Conservation (phyloP, 2,113 vertebrate species). For the Semnopithecus entellus region DNA sequence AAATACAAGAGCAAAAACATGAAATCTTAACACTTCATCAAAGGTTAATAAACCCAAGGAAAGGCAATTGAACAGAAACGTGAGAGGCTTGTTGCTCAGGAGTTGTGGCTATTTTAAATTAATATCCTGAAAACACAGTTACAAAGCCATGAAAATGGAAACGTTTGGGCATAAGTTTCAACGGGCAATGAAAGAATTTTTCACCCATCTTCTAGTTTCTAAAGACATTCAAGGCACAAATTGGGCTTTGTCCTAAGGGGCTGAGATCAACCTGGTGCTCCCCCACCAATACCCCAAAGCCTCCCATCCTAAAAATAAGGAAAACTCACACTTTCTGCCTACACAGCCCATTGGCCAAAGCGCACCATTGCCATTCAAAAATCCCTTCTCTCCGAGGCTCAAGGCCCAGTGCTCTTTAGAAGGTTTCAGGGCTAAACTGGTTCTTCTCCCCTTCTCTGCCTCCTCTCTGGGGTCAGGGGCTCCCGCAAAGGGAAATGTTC, state of each 20-base stretch:
- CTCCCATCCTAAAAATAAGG: neutral
- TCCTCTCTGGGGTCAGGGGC: neutral
- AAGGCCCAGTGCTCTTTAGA: neutral
- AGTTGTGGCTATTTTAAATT: neutral
- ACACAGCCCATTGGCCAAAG: neutral
- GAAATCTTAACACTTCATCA: neutral
- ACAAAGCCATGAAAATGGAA: neutral
- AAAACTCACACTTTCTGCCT: neutral
- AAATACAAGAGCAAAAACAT: neutral
- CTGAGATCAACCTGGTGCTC: neutral
- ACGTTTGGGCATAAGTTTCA: neutral
- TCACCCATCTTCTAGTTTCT: neutral
- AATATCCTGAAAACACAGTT: neutral
- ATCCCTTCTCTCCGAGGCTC: neutral
- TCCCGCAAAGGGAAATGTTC: neutral
- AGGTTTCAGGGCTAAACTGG: neutral
- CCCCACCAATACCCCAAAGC: neutral
- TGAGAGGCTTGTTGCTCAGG: neutral
- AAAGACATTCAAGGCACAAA: neutral
- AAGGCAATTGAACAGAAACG: neutral
- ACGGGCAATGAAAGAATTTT: neutral
- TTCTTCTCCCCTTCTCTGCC: neutral
- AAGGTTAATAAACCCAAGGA: slow-evolving; percentile 10
- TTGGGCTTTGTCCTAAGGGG: neutral
- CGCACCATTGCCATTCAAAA: neutral